Evolutionary conservation across 1,140 invertebrate species (phyloP), one percentile per base, ranked within the genome.

Genomic region (Leptonema lineaticorne): DNA sequence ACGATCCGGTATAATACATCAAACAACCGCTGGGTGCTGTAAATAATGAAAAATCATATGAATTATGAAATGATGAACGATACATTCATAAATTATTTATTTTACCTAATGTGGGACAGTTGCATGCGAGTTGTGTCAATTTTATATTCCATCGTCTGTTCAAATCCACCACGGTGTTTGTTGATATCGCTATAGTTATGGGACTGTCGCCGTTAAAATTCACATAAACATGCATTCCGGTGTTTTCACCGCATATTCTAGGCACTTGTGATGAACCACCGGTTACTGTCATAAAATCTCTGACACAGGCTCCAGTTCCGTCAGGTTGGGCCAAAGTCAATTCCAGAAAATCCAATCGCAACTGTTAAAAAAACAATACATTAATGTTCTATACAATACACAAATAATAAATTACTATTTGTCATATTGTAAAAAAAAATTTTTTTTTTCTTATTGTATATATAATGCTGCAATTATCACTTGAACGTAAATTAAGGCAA

Each of bases 201-300:
- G 88, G 85, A 37, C 79, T 83, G 48, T 85, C 84, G 1, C 84
- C 87, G 69, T 89, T 85, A 72, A 93, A 92, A 75, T 92, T 88
- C 0, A 92, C 82, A 69, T 92, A 93, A 6, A 93, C 86, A 75
- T 93, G 92, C 77, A 93, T 90, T 7, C 90, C 91, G 0, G 85
- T 84, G 79, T 93, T 92, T 74, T 91, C 88, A 7, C 92, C 92
- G 77, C 92, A 95, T 60, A 94, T 85, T 20, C 80, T 77, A 0
- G 90, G 89, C 1, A 91, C 85, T 16, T 81, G 77, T 0, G 85
- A 85, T 46, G 87, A 84, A 0, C 86, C 88, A 5, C 90, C 91
- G 0, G 87, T 86, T 18, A 93, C 82, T 5, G 85, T 85, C 45
- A 94, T 76, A 6, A 87, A 85, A 76, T 94, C 92, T 0, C 83